Conservation (phyloP, 2,797 vertebrate genomes). For the Zonotrichia albicollis region DNA sequence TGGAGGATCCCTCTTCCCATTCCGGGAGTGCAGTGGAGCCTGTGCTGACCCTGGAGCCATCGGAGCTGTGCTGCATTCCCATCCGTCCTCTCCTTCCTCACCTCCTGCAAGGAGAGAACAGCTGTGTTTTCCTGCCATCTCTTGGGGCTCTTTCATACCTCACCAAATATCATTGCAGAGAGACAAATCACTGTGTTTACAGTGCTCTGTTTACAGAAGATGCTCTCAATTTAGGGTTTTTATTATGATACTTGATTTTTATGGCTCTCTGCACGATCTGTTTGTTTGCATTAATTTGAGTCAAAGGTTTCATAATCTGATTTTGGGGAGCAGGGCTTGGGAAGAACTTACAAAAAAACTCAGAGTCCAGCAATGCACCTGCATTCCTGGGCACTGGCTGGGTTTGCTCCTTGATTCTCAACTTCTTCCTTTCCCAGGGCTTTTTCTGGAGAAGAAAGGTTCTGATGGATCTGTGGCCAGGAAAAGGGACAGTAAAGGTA, state of each 20-base stretch:
- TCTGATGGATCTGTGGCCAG: not conserved
- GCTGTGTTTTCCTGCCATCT: conserved; percentile 50
- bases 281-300: conserved; percentile 56
- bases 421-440: not conserved
- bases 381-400: not conserved
- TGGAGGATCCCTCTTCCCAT: not conserved
- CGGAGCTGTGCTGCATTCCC: not conserved
- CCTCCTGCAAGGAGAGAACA: not conserved
- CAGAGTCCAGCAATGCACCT: not conserved
- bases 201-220: conserved; percentile 11
- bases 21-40: not conserved
- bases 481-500: not conserved
- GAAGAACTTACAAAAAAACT: not conserved
- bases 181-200: conserved; percentile 44
- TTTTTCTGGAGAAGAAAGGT: not conserved
- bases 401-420: not conserved
- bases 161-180: not conserved
- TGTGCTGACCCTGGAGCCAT: fast-evolving
- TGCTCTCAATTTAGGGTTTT: conserved; percentile 23
- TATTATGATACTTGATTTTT: conserved; percentile 61
- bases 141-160: conserved; percentile 29
- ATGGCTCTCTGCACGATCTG: conserved; percentile 24
- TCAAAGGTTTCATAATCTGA: conserved; percentile 49
- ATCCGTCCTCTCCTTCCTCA: not conserved
- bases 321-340: not conserved